Evolutionary conservation across 2,797 vertebrate genomes (phyloP).

Genomic region (Xenops minutus): DNA sequence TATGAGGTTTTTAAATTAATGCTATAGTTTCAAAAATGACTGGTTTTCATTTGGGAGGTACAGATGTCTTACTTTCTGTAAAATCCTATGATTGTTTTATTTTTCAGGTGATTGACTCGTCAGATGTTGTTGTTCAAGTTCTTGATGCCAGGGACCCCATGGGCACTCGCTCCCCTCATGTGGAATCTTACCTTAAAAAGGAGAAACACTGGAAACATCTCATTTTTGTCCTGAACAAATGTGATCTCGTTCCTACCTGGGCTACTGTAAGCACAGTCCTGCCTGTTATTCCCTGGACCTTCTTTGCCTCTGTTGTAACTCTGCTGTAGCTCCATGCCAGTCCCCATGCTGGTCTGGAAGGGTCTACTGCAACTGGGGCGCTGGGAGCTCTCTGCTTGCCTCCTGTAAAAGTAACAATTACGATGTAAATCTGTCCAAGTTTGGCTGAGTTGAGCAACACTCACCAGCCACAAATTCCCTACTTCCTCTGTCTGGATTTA

Average conservation of each 20-base stretch:
- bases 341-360: neutral
- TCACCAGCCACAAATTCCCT: conserved; percentile 18
- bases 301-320: neutral
- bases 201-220: conserved; percentile 98
- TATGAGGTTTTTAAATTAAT: neutral
- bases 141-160: conserved; percentile 94
- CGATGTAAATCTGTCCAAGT: neutral
- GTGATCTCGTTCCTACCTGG: conserved; percentile 97
- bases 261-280: conserved; percentile 85
- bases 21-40: neutral
- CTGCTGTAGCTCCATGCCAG: neutral
- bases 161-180: conserved; percentile 91
- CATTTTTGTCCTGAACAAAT: conserved; percentile 97
- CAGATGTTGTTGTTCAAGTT: conserved; percentile 96
- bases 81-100: neutral
- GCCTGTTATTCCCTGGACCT: neutral
- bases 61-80: neutral
- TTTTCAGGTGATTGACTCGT: conserved; percentile 93
- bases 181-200: conserved; percentile 94
- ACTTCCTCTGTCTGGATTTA: conserved; percentile 8
- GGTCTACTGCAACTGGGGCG: neutral
- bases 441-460: neutral
- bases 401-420: conserved; percentile 16
- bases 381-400: neutral
- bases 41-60: neutral